Evolutionary conservation across 2,797 vertebrate genomes (phyloP).

Genomic region (Anas flavirostris): DNA sequence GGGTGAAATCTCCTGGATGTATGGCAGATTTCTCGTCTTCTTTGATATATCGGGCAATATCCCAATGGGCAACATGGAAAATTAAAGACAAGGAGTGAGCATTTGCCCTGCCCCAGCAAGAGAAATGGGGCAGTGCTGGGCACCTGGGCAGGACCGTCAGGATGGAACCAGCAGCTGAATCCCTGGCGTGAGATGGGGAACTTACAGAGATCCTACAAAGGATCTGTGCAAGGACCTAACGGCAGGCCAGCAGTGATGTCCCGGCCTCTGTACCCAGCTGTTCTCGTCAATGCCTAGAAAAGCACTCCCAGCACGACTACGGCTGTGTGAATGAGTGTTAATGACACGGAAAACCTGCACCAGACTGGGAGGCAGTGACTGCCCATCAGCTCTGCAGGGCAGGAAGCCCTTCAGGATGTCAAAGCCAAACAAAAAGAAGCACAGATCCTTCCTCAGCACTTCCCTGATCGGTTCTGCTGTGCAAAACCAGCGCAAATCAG

Average conservation of each 20-base stretch:
- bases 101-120: not conserved
- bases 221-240: not conserved
- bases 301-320: not conserved
- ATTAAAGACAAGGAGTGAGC: not conserved
- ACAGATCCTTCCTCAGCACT: not conserved
- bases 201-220: not conserved
- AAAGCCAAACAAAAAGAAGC: not conserved
- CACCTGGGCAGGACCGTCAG: not conserved
- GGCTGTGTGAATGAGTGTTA: fast-evolving
- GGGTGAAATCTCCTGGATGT: not conserved
- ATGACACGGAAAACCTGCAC: not conserved
- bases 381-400: not conserved
- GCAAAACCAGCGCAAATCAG: not conserved
- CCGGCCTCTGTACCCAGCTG: not conserved
- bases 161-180: not conserved
- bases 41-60: not conserved
- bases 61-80: not conserved
- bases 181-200: not conserved
- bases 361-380: not conserved
- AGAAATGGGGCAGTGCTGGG: not conserved
- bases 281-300: not conserved
- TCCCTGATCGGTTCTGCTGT: not conserved
- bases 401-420: not conserved
- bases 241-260: not conserved
- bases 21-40: not conserved